phyloP scores from a whole-genome alignment of 2,888 invertebrate genomes.

The Eupithecia exiguata region DNA sequence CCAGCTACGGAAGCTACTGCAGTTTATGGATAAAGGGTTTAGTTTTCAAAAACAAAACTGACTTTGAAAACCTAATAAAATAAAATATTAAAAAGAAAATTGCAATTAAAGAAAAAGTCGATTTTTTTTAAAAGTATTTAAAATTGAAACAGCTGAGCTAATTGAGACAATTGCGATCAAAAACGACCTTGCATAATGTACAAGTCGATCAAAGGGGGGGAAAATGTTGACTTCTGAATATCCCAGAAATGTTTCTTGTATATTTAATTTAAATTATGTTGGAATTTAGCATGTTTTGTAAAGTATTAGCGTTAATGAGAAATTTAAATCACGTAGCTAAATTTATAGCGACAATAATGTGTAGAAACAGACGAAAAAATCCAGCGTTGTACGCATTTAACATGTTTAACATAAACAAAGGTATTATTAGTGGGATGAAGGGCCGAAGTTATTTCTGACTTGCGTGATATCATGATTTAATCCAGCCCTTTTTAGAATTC shows the following conservation, averaged over 20 bases:
- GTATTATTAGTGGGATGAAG: slow-evolving; percentile 66
- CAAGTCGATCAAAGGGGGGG: too few species aligned
- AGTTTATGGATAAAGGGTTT: neutral
- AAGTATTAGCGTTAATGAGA: slow-evolving; percentile 13
- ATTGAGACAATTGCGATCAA: neutral
- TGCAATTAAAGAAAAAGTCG: too few species aligned
- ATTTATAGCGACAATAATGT: slow-evolving; percentile 53
- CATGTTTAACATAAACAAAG: slow-evolving; percentile 67
- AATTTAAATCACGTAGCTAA: slow-evolving; percentile 41
- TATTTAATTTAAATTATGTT: neutral
- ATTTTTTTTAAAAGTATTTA: too few species aligned
- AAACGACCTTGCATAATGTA: neutral
- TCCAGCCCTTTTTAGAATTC: slow-evolving; percentile 67
- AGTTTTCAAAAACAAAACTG: neutral
- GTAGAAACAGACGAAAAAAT: slow-evolving; percentile 49
- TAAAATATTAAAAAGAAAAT: too few species aligned
- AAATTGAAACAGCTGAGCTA: neutral
- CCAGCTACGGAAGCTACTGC: slow-evolving; percentile 2
- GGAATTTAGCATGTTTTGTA: neutral
- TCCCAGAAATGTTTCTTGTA: neutral
- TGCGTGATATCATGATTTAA: slow-evolving; percentile 62
- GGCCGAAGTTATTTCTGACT: slow-evolving; percentile 66
- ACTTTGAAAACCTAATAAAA: too few species aligned
- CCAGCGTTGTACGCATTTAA: slow-evolving; percentile 51
- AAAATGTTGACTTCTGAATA: neutral